Base-by-base conservation (phyloP, 2,797 vertebrate species). In the Bradypodion pumilum region DNA sequence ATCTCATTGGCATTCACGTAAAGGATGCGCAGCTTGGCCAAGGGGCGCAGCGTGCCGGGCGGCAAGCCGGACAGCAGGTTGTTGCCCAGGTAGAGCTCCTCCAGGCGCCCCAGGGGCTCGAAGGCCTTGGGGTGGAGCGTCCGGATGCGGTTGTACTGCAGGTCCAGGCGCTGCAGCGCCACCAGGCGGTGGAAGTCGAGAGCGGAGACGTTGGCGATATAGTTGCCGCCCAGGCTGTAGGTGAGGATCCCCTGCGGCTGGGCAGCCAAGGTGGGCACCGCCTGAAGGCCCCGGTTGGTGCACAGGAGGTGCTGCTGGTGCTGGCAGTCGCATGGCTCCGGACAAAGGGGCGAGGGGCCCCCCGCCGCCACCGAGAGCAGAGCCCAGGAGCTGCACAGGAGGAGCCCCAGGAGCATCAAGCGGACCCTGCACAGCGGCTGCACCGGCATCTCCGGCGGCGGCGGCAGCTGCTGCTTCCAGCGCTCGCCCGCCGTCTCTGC, bases 71-170 rank as follows among this genome's bases (percentile, higher is more conserved):
- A 95, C 82, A 99, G 90, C 79, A 96, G 93, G 91, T 99, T 99
- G 86, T 99, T 98, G 56, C 98, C 98, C 93, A 99, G 88, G 89
- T 98, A 99, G 12, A 99, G 96, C 89, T 99, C 98, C 86, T 98
- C 97, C 86, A 99, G 91, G 42, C 95, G 95, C 21, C 92, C 91
- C 52, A 99, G 96, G 32, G 95, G 97, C 83, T 97, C 97, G 74
- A 99, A 99, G 1, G 98, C 97, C 91, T 97, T 96, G 3, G 97
- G 95, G 46, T 98, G 97, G 65, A 99, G 94, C 0, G 80, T 94
- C 70, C 96, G 95, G 89, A 99, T 98, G 84, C 96, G 97, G 90
- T 99, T 99, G 91, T 97, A 99, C 90, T 99, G 98, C 87, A 99
- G 88, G 92, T 99, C 98, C 86, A 99, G 94, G 78, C 98, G 94